Evolutionary conservation across 1,140 invertebrate genomes (phyloP).

Genomic region (Pseudomyrmex cubaensis): DNA sequence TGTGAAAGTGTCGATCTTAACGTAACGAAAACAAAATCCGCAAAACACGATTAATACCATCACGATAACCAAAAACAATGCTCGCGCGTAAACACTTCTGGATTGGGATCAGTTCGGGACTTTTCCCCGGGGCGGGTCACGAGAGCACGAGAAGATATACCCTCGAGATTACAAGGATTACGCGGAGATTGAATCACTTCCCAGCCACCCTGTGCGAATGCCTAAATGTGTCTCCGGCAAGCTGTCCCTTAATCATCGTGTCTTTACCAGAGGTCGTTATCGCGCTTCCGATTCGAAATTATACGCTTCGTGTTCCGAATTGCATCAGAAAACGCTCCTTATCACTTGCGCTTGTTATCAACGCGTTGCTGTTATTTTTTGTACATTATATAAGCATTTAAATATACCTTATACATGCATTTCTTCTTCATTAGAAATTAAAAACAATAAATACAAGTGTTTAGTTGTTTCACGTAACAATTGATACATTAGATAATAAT

Average conservation of each 20-base stretch:
- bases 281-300: conserved; percentile 56
- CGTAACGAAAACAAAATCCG: neutral
- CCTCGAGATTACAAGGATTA: conserved; percentile 82
- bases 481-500: no score
- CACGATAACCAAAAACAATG: conserved; percentile 27
- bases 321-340: conserved; percentile 45
- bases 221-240: conserved; percentile 74
- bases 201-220: conserved; percentile 73
- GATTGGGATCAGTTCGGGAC: conserved; percentile 50
- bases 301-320: conserved; percentile 47
- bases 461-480: no score
- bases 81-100: conserved; percentile 58
- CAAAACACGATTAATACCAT: neutral
- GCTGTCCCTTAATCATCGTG: conserved; percentile 68
- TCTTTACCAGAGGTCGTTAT: conserved; percentile 66
- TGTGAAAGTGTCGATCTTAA: neutral
- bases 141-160: conserved; percentile 74
- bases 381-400: neutral
- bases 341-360: neutral
- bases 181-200: conserved; percentile 82
- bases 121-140: conserved; percentile 53
- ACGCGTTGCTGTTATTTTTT: neutral
- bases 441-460: no score
- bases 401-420: neutral
- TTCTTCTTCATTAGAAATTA: neutral